Evolutionary conservation across 2,797 vertebrate species (phyloP), one percentile per base, ranked within the genome.

Genomic region (Spinus pinus): DNA sequence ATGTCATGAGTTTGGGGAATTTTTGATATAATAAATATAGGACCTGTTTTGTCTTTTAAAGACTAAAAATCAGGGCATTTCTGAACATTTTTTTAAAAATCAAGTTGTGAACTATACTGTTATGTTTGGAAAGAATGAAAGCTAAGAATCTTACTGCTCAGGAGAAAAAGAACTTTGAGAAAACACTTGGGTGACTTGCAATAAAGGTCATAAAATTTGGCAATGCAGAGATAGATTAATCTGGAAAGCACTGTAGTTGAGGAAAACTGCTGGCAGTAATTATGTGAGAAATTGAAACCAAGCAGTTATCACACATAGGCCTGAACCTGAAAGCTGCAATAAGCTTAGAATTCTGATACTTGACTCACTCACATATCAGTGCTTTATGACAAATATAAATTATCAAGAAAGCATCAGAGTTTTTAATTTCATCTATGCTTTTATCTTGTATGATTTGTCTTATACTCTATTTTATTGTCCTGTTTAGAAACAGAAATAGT

Each of bases 51-150:
- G 85, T 93, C 66, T 81, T 88, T 90, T 78, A 81, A 92, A 91
- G 33, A 11, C 54, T 85, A 14, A 61, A 95, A 94, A 88, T 62
- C 44, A 57, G 46, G 60, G 14, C 9, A 67, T 53, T 91, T 91
- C 77, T 77, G 3, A 88, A 25, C 27, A 5, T 14, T 28, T 74
- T 74, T 66, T 37, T 42, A 9, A 19, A 10, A 69, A 70, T 27
- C 14, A 67, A 35, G 61, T 82, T 71, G 27, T 85, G 72, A 94
- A 50, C 42, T 50, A 58, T 83, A 81, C 75, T 94, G 64, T 93
- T 94, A 61, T 91, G 49, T 83, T 95, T 94, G 87, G 87, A 96
- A 95, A 83, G 87, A 89, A 88, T 57, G 86, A 90, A 89, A 87
- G 9, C 42, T 54, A n/a, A 73, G 49, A 90, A 74, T 89, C 71